Base-by-base conservation (phyloP, 2,113 vertebrate genomes). In the Rhodinocichla rosea region DNA sequence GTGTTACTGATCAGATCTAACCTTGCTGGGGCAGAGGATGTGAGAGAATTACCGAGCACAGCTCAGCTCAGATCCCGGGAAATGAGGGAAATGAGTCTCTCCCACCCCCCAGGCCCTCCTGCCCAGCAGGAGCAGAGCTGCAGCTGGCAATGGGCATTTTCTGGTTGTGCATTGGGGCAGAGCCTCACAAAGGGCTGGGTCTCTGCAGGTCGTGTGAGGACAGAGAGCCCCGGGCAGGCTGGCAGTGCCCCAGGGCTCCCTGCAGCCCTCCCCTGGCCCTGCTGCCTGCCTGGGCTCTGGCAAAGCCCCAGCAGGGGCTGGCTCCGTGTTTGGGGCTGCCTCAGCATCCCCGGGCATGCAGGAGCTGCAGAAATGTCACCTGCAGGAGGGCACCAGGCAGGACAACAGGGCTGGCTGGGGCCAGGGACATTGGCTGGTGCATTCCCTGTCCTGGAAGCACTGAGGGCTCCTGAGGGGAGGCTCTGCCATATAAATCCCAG, bases 321-420 rank as follows among this genome's bases (percentile, higher is more conserved):
- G 11, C 35, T 26, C n/a, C 7, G 14, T 1, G 4, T 2, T 1
- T 8, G 57, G 65, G 69, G 50, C 65, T 68, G 11, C 68, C 0
- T 4, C 77, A 7, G 7, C 83, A 2, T 2, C 74, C 1, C 53
- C 2, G 2, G 63, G 28, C 57, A 12, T 0, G 1, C 2, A 2
- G 68, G 35, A 42, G 50, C 67, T 35, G 77, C 37, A 45, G 65
- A 42, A 8, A 45, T 0, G 57, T 12, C 23, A 18, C 81, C 15
- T 20, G 52, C 13, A 42, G 44, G 18, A 40, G 47, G 23, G 53
- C 37, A 44, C 52, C 74, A 42, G 0, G 2, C 45, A 45, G 91
- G 62, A 33, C 57, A 16, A 2, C 4, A 2, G 44, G 39, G 88
- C 65, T 87, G 74, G 42, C 82, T 33, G 69, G 14, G 64, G 64